phyloP scores from a whole-genome alignment of 2,797 vertebrate genomes.

The Aphelocoma californica region DNA sequence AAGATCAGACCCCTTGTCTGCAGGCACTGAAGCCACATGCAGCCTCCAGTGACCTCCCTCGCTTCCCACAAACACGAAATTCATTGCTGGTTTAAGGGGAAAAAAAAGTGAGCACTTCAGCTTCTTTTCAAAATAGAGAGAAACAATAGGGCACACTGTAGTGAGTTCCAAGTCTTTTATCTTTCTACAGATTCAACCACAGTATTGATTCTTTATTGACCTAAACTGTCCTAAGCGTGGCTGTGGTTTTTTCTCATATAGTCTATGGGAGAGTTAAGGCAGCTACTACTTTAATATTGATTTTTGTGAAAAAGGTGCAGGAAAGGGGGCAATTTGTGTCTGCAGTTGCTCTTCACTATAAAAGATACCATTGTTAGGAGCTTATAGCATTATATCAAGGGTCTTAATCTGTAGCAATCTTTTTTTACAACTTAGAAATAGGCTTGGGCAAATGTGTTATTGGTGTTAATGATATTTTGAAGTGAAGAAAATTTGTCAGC shows the following conservation, averaged over 20 bases:
- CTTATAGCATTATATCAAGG: conserved; percentile 84
- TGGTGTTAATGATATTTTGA: conserved; percentile 85
- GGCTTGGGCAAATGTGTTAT: conserved; percentile 80
- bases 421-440: conserved; percentile 81
- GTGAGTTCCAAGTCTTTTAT: conserved; percentile 89
- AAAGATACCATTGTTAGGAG: conserved; percentile 82
- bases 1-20: conserved; percentile 53
- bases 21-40: conserved; percentile 59
- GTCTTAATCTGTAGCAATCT: conserved; percentile 81
- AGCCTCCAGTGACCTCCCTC: conserved; percentile 47
- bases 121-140: conserved; percentile 77
- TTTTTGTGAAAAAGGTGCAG: conserved; percentile 83
- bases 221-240: conserved; percentile 87
- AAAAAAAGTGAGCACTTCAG: conserved; percentile 72
- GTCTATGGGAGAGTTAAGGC: conserved; percentile 83
- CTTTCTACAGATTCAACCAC: conserved; percentile 91
- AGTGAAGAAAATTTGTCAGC: conserved; percentile 80
- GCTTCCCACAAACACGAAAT: conserved; percentile 66
- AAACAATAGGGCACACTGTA: conserved; percentile 81
- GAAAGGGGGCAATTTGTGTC: conserved; percentile 82
- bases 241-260: conserved; percentile 81
- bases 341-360: conserved; percentile 81
- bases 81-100: conserved; percentile 55
- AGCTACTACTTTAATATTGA: conserved; percentile 85
- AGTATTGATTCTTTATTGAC: conserved; percentile 98